These are phyloP conservation scores for Rhopalosiphum maidis DNA, from an alignment of 1,140 invertebrate genomes.

Conservation along the genomic window DNA sequence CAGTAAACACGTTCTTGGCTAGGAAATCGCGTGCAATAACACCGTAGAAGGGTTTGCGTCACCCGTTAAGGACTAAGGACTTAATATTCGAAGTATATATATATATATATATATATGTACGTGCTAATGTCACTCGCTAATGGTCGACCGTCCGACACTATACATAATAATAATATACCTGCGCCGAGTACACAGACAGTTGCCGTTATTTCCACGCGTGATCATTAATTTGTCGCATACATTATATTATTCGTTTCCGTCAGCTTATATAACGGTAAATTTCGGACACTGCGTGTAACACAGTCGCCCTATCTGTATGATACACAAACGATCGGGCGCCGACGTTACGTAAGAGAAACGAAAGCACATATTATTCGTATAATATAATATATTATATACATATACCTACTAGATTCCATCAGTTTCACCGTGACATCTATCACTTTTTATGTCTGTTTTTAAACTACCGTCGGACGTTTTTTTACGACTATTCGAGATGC, in stretches of 20 bases:
- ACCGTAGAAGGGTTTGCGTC: not conserved
- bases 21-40: not conserved
- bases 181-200: not conserved
- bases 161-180: not conserved
- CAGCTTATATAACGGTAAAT: not conserved
- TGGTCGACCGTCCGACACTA: not conserved
- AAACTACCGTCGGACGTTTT: not conserved
- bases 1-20: not conserved
- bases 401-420: not conserved
- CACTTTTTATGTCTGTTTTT: slow-evolving; percentile 17
- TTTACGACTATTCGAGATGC: slow-evolving; percentile 2
- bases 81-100: not conserved
- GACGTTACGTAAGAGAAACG: not conserved
- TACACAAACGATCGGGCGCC: not conserved
- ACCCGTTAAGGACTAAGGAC: not conserved
- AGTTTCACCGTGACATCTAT: not conserved
- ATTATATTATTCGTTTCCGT: not conserved
- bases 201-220: not conserved
- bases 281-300: not conserved
- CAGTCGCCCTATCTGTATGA: not conserved
- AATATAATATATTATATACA: not conserved
- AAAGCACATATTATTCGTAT: not conserved
- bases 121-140: not conserved
- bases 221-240: not conserved
- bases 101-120: not conserved